A percentile compares a stretch with the other conserved stretches of the same genome.
Conservation (phyloP, 1,140 invertebrate species). For the Bactericera cockerelli region DNA sequence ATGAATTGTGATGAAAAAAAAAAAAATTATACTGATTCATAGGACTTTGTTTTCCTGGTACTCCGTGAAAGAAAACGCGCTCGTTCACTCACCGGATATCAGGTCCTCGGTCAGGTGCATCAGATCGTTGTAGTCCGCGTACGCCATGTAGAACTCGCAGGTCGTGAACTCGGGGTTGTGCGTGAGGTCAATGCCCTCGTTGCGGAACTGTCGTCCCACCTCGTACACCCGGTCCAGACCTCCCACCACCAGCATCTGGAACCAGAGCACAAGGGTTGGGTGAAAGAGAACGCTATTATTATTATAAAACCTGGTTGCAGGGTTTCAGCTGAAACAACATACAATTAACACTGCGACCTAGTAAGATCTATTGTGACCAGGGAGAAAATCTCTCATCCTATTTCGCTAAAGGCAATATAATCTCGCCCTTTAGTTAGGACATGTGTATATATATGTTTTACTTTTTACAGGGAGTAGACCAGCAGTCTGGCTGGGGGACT, state of each 20-base stretch:
- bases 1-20: too few relatives aligned
- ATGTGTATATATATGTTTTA: neutral
- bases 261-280: too few relatives aligned
- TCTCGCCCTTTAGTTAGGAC: too few relatives aligned
- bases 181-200: conserved; percentile 96
- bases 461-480: neutral
- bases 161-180: conserved; percentile 99
- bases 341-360: too few relatives aligned
- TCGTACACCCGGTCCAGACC: conserved; percentile 96
- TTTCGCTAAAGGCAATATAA: neutral
- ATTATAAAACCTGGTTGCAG: conserved; percentile 14
- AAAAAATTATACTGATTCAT: too few relatives aligned
- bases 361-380: too few relatives aligned
- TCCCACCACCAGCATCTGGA: conserved; percentile 86
- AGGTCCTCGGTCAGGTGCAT: conserved; percentile 85
- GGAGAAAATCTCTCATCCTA: too few relatives aligned
- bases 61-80: too few relatives aligned
- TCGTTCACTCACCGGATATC: conserved; percentile 58
- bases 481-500: too few relatives aligned
- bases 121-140: conserved; percentile 95
- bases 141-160: conserved; percentile 99
- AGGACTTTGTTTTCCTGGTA: too few relatives aligned
- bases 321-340: too few relatives aligned
- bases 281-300: conserved; percentile 17
- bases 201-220: conserved; percentile 92